A percentile compares a stretch with the other conserved stretches of the same genome.
Evolutionary conservation across 2,888 invertebrate genomes (phyloP).

Genomic region (Chouioia cunea): DNA sequence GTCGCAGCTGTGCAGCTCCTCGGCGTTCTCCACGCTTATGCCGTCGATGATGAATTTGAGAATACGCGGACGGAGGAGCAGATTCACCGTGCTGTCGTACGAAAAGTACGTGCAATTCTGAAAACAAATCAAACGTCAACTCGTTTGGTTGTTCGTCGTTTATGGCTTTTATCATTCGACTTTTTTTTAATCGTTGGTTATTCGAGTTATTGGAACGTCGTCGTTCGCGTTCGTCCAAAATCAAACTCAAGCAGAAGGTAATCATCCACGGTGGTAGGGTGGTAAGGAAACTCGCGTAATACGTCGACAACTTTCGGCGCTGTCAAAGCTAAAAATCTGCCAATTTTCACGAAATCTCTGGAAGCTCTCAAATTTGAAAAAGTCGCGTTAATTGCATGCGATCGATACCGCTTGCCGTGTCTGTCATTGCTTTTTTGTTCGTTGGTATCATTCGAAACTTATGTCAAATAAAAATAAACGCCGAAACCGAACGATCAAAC

Average conservation of each 20-base stretch:
- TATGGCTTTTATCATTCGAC: too few relatives aligned
- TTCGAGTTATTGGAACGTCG: too few relatives aligned
- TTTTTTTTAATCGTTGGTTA: too few relatives aligned
- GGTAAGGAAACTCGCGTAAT: too few relatives aligned
- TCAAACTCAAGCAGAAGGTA: too few relatives aligned
- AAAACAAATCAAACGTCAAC: conserved; percentile 32
- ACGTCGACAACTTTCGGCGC: too few relatives aligned
- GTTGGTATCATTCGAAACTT: neutral
- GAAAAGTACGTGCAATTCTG: conserved; percentile 65
- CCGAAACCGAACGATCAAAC: neutral
- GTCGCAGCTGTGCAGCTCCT: conserved; percentile 65
- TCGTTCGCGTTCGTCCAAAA: too few relatives aligned
- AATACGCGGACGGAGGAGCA: conserved; percentile 63
- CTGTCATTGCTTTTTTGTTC: neutral
- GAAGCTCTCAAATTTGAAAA: too few relatives aligned
- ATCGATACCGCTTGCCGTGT: neutral
- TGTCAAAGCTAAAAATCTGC: neutral
- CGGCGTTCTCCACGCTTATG: conserved; percentile 65
- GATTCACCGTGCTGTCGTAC: conserved; percentile 66
- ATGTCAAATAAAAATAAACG: neutral
- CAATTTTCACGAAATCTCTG: neutral
- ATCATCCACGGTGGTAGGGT: too few relatives aligned
- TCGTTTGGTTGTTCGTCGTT: too few relatives aligned
- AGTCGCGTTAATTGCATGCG: neutral
- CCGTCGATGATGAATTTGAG: conserved; percentile 67